phyloP scores from a whole-genome alignment of 2,113 vertebrate genomes.

The Axis porcinus region DNA sequence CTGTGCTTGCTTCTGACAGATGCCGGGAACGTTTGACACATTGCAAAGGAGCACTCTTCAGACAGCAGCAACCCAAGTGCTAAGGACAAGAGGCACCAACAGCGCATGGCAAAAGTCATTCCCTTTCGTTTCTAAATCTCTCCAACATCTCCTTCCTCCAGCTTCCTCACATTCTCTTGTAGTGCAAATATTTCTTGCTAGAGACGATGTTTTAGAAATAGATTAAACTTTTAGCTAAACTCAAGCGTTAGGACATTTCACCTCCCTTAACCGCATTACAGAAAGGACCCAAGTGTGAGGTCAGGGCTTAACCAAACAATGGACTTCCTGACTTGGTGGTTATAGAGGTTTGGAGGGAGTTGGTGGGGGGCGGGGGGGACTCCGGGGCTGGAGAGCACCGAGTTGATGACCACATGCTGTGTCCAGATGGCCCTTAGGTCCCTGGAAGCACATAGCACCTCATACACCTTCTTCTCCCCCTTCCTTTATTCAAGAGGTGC shows the following conservation, averaged over 20 bases:
- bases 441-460: neutral
- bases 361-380: fast-evolving
- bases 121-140: neutral
- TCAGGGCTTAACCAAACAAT: neutral
- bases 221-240: neutral
- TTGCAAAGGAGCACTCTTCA: neutral
- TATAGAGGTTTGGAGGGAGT: neutral
- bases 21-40: neutral
- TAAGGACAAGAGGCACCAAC: neutral
- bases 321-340: neutral
- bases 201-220: neutral
- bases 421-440: neutral
- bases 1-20: neutral
- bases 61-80: neutral
- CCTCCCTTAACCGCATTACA: neutral
- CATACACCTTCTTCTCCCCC: neutral
- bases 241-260: neutral
- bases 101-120: fast-evolving
- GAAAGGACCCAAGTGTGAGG: neutral
- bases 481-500: neutral
- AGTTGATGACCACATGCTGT: neutral
- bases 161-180: neutral
- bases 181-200: neutral
- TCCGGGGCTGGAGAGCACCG: neutral
- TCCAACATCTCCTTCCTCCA: neutral